Evolutionary conservation across 2,888 invertebrate genomes (phyloP), one percentile per base, ranked within the genome.

Genomic region (Phlogophora meticulosa): DNA sequence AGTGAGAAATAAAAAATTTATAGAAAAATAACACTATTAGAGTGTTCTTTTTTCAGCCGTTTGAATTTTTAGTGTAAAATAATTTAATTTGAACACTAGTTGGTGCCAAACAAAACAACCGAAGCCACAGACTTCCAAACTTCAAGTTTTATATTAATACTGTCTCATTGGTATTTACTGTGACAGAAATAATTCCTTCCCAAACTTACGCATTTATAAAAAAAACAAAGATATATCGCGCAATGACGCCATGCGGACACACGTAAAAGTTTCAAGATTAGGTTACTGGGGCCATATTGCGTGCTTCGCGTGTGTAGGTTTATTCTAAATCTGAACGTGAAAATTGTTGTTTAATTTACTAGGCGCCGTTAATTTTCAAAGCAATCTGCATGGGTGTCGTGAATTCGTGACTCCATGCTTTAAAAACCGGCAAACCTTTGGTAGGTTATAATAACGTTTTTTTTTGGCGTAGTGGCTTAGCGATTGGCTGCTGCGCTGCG

Each of bases 291-390:
- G 22, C 17, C 38, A 17, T 17, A 28, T 71, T 56, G 55, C 74
- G 64, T 64, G 72, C 28, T 38, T 52, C 17, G 46, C 51, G 38
- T 59, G 28, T 32, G 13, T 4, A 56, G 13, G 17, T 57, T 62
- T 62, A 43, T 61, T 74, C 46, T 59, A 53, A 65, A 76, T 51
- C 51, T 20, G n/a, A 68, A 69, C 53, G 43, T 46, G 65, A 69
- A 71, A 70, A 65, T 76, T 65, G 43, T 64, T 64, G 76, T 79
- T 59, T 66, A 73, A 78, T 83, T 76, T 64, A 52, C 56, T 24
- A 28, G 63, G 59, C 65, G 53, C 45, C 42, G 72, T 76, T 73
- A 65, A 70, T 80, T 80, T 67, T 65, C 56, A 52, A 60, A 74
- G 62, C 57, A 61, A 32, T 66, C 32, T 45, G 68, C 65, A 13